Base-by-base conservation (phyloP, 1,140 invertebrate species). In the Lepeophtheirus salmonis region DNA sequence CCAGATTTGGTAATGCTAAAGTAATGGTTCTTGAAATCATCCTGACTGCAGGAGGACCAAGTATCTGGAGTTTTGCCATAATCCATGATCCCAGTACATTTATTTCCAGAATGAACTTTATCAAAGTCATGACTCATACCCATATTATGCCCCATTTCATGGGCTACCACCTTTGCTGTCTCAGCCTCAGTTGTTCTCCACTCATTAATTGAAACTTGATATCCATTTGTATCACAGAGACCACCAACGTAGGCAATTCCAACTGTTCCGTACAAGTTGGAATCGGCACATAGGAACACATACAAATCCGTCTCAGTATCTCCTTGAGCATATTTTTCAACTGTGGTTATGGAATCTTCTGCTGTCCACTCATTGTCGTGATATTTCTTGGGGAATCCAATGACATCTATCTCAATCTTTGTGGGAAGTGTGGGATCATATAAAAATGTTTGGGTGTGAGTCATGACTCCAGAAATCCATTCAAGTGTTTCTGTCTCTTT, bases 101-200 rank as follows among this genome's bases (percentile, higher is more conserved):
- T 21, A 4, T 52, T 52, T 10, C 50, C 50, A 4, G 4, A 6
- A 16, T 52, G 50, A 4, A 6, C 16, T 10, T 52, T 16, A 52
- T 52, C 50, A 52, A 52, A 52, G 20, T 52, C 50, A 52, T 52
- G 50, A 10, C 4, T 22, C 50, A 52, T 18, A 4, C 50, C 50
- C 50, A 52, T 18, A 16, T 52, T 52, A 22, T 52, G 50, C 6
- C 50, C 50, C n/a, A 52, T 52, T 16, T 52, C 50, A 52, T 52
- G 50, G 4, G 50, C 50, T 22, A 52, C 50, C 10, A 52, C 21
- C 20, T 52, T 54, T 1, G 52, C 52, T 16, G 52, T 21, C n/a
- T 14, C 52, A 1, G 52, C 52, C 23, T 21, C 23, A 3, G 52
- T 54, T 13, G 20, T 54, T 13, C 52, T 20, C 52, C 52, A 54